These are phyloP conservation scores for Hydrozoanthus gracilis DNA, from an alignment of 92 coral and sea anemone genomes.

Conservation along the genomic window DNA sequence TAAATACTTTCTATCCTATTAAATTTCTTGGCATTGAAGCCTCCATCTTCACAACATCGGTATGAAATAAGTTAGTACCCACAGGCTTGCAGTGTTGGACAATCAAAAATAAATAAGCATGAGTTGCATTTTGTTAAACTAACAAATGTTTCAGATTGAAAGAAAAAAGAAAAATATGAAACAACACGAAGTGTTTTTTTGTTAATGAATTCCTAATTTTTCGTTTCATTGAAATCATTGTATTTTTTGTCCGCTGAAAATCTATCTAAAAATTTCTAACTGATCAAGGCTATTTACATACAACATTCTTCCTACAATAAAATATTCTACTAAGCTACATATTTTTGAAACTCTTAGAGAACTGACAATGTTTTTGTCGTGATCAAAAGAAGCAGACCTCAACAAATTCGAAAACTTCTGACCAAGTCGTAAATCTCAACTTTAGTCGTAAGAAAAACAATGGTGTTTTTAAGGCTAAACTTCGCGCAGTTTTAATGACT, in stretches of 20 bases:
- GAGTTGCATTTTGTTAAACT: neutral
- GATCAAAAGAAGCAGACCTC: neutral
- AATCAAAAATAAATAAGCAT: neutral
- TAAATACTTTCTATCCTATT: neutral
- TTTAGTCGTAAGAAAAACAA: neutral
- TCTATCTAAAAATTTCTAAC: neutral
- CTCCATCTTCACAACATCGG: neutral
- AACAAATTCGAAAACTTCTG: neutral
- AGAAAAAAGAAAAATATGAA: no score
- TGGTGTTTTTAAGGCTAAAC: neutral
- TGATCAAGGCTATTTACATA: neutral
- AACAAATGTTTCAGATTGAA: no score
- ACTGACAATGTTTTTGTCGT: neutral
- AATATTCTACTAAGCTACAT: neutral
- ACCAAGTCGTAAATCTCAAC: neutral
- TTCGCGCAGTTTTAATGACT: no score
- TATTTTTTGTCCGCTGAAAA: neutral
- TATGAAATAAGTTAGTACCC: neutral
- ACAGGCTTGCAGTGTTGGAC: neutral
- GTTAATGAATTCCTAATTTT: neutral
- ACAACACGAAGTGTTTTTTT: no score
- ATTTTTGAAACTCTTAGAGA: neutral
- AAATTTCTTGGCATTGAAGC: neutral
- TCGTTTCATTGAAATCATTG: neutral
- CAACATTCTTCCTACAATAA: neutral